These are phyloP conservation scores for Patella ulyssiponensis DNA, from an alignment of 2,888 invertebrate genomes.

Conservation along the genomic window DNA sequence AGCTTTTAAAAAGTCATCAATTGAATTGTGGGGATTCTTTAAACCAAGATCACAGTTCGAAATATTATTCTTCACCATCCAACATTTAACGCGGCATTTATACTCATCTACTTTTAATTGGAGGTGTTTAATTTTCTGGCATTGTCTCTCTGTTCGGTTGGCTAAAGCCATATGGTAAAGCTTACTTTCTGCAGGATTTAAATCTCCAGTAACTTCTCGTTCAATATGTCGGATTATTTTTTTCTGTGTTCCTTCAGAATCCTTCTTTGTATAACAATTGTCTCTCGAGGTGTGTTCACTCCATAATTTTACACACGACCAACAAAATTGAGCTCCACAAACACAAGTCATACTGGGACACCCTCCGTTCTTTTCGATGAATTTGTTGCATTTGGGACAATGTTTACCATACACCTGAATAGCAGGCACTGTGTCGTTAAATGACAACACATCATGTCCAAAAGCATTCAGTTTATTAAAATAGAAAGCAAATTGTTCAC, in stretches of 20 bases:
- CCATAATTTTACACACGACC: conserved; percentile 46
- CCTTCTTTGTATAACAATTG: neutral
- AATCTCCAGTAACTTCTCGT: neutral
- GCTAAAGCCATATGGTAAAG: neutral
- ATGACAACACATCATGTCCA: conserved; percentile 31
- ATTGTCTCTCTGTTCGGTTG: neutral
- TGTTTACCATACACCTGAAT: conserved; percentile 41
- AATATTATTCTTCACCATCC: neutral
- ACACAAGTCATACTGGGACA: conserved; percentile 47
- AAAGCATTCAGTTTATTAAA: conserved; percentile 32
- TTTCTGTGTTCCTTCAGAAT: neutral
- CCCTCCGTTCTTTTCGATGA: conserved; percentile 49
- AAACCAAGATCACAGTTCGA: neutral
- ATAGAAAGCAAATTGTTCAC: conserved; percentile 38
- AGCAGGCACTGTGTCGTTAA: too few relatives aligned
- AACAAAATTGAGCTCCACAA: conserved; percentile 48
- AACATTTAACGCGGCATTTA: neutral
- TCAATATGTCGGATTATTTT: neutral
- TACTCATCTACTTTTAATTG: neutral
- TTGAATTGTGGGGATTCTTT: neutral
- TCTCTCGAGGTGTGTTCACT: neutral
- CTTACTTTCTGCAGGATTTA: neutral
- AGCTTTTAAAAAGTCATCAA: neutral
- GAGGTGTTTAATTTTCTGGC: neutral
- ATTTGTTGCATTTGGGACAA: conserved; percentile 50